Evolutionary conservation across 1,140 invertebrate genomes (phyloP).

Genomic region (Sitobion miscanthi): DNA sequence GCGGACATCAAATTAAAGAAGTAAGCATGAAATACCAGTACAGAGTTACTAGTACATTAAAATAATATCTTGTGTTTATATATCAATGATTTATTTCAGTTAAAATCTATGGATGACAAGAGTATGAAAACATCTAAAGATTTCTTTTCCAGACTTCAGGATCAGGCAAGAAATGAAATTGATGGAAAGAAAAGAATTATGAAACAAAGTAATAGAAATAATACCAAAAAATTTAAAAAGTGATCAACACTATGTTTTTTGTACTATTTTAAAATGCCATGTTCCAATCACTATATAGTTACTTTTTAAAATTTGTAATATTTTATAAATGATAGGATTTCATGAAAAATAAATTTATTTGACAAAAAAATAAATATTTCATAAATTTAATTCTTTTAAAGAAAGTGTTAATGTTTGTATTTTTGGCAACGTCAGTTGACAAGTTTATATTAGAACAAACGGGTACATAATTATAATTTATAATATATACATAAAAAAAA

Average conservation of each 20-base stretch:
- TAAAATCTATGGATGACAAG: slow-evolving; percentile 65
- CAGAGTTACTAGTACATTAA: not conserved
- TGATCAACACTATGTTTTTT: not conserved
- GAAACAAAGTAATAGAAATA: slow-evolving; percentile 61
- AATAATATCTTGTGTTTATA: not conserved
- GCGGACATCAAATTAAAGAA: slow-evolving; percentile 20
- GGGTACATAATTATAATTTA: not conserved
- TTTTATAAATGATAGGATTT: not conserved
- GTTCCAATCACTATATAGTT: not conserved
- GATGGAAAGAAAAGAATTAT: slow-evolving; percentile 63
- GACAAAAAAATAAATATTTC: not conserved
- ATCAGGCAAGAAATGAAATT: slow-evolving; percentile 69
- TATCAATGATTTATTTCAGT: slow-evolving; percentile 63
- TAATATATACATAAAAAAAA: not conserved
- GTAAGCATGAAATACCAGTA: slow-evolving; percentile 11
- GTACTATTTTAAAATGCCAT: not conserved
- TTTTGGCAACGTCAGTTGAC: not conserved
- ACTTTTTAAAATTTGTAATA: slow-evolving; percentile 6
- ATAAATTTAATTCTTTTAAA: not conserved
- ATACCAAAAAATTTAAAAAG: slow-evolving; percentile 59
- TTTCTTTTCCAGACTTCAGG: slow-evolving; percentile 83
- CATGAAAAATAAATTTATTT: not conserved
- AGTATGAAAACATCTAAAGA: slow-evolving; percentile 78
- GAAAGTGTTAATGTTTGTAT: not conserved
- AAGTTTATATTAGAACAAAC: not conserved